These are phyloP conservation scores for Solenopsis fugax DNA, from an alignment of 1,140 invertebrate species.

Conservation along the genomic window DNA sequence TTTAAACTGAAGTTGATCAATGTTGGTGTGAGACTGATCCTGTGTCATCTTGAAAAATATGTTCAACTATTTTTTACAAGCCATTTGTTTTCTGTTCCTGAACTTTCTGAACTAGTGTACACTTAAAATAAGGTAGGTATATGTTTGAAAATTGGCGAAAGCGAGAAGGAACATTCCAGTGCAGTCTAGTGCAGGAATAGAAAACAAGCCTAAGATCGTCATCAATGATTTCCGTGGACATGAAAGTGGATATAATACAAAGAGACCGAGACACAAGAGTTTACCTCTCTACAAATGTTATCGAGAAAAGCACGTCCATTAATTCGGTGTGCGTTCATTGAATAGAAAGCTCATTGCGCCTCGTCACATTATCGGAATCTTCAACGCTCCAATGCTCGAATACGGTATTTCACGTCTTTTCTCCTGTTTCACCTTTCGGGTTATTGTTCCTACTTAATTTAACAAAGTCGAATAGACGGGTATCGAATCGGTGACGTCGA, in stretches of 20 bases:
- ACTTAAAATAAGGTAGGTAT: no score
- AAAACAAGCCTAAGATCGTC: no score
- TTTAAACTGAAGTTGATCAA: background rate
- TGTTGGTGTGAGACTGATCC: background rate
- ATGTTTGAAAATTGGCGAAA: no score
- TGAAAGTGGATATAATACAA: background rate
- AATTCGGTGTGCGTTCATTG: constrained; percentile 52
- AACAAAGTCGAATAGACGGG: constrained; percentile 75
- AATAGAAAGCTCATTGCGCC: constrained; percentile 49
- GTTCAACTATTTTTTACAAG: background rate
- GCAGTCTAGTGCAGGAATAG: no score
- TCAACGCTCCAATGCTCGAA: constrained; percentile 33
- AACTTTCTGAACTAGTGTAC: no score
- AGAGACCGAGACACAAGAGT: background rate
- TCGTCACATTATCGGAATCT: constrained; percentile 22
- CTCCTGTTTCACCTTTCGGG: constrained; percentile 21
- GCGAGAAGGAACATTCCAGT: no score
- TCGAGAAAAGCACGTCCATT: constrained; percentile 5
- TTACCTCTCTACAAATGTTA: background rate
- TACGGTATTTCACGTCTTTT: constrained; percentile 51
- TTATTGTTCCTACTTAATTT: constrained; percentile 67
- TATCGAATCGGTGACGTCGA: constrained; percentile 44
- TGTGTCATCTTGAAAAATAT: background rate
- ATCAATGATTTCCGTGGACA: background rate
- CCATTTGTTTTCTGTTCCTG: no score